Conservation (phyloP, 2,888 invertebrate genomes). For the Cantharis rustica region DNA sequence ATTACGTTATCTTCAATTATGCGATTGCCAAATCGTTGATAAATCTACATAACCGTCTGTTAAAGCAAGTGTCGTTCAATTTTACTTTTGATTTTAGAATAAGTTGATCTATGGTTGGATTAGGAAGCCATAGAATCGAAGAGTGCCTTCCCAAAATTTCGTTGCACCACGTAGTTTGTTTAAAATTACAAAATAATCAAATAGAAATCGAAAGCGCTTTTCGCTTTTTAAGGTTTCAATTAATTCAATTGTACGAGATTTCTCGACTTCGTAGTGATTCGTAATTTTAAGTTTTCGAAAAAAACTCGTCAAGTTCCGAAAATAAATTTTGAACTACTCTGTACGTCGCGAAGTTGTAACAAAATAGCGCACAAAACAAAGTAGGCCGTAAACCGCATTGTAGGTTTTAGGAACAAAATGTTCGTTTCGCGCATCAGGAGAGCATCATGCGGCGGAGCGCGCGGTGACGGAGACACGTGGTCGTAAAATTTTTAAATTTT, state of each 20-base stretch:
- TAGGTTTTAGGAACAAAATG: slow-evolving; percentile 4
- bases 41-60: not conserved
- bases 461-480: not conserved
- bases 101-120: not conserved
- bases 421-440: not conserved
- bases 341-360: not conserved
- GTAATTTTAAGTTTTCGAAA: no score
- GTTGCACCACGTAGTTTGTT: not conserved
- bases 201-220: not conserved
- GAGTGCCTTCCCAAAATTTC: not conserved
- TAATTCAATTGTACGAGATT: not conserved
- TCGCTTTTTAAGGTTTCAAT: not conserved
- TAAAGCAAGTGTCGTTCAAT: not conserved
- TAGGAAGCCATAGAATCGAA: not conserved
- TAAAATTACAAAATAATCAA: not conserved
- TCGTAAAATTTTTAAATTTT: not conserved
- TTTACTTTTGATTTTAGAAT: not conserved
- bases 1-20: not conserved
- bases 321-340: not conserved
- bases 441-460: not conserved
- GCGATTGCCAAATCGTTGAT: not conserved
- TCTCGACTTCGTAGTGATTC: no score
- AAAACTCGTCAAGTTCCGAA: no score
- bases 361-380: not conserved
- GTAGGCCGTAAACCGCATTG: not conserved